These are phyloP conservation scores for Stenichneumon culpator DNA, from an alignment of 2,888 invertebrate species.

Conservation along the genomic window DNA sequence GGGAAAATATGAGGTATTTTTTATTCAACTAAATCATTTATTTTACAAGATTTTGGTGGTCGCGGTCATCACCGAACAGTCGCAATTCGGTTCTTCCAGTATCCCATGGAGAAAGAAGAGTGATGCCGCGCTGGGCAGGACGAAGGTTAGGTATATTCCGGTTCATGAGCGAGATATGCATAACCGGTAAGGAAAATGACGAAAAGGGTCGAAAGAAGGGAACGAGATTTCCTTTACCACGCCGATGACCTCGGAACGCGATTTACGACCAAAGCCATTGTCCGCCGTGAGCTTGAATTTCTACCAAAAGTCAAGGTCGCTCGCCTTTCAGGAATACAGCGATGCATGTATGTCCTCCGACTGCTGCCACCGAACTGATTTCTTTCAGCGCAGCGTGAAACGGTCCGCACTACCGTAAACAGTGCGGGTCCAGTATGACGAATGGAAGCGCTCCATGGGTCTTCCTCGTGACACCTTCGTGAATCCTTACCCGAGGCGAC, in stretches of 20 bases:
- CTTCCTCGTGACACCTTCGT: conserved; percentile 58
- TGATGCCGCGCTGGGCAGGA: conserved; percentile 1
- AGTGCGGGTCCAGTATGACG: conserved; percentile 74
- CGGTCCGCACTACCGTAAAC: conserved; percentile 79
- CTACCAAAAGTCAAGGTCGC: conserved; percentile 80
- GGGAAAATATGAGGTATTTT: no score
- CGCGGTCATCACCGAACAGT: neutral
- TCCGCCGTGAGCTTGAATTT: conserved; percentile 72
- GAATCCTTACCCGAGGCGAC: conserved; percentile 45
- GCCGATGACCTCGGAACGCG: conserved; percentile 79
- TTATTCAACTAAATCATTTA: neutral
- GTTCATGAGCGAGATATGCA: conserved; percentile 76
- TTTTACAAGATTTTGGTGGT: neutral
- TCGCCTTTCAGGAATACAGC: conserved; percentile 13
- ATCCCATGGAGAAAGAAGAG: neutral
- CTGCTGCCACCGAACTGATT: conserved; percentile 75
- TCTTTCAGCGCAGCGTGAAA: conserved; percentile 78
- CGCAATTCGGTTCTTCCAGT: neutral
- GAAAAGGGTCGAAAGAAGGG: conserved; percentile 45
- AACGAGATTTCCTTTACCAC: conserved; percentile 58
- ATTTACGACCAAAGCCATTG: conserved; percentile 81
- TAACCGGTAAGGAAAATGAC: conserved; percentile 71
- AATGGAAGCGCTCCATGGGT: conserved; percentile 64
- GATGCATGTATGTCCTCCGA: conserved; percentile 18
- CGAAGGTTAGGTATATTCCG: conserved; percentile 37